Conservation (phyloP, 2,888 invertebrate genomes). For the Thymelicus lineola region DNA sequence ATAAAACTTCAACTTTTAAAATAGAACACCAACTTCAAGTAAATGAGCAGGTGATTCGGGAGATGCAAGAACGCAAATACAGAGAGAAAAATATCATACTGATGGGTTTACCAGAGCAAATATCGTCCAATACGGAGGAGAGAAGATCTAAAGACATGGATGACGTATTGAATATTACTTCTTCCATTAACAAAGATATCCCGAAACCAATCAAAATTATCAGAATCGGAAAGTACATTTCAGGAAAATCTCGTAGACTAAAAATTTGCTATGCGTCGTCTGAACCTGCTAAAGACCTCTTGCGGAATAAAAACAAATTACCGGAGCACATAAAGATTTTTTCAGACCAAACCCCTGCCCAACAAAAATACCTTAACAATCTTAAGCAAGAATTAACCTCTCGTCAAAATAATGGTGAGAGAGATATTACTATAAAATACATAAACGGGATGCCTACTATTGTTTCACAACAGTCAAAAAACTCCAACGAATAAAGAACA, state of each 20-base stretch:
- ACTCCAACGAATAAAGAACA: too few species aligned
- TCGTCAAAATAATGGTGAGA: slow-evolving; percentile 30
- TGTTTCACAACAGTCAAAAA: too few species aligned
- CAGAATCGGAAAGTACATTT: slow-evolving; percentile 33
- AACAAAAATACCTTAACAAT: slow-evolving; percentile 30
- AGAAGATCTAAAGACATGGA: slow-evolving; percentile 11
- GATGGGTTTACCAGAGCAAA: slow-evolving; percentile 28
- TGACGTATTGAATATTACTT: slow-evolving; percentile 22
- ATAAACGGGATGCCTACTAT: slow-evolving; percentile 36
- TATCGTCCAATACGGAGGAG: slow-evolving; percentile 6
- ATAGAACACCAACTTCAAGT: slow-evolving; percentile 10
- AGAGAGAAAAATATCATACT: slow-evolving; percentile 36
- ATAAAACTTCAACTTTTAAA: background rate
- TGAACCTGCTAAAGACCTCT: slow-evolving; percentile 23
- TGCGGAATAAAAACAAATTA: slow-evolving; percentile 30
- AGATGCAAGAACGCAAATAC: slow-evolving; percentile 37
- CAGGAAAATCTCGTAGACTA: slow-evolving; percentile 31
- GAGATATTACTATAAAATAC: slow-evolving; percentile 33
- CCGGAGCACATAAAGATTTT: slow-evolving; percentile 35
- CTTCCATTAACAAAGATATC: background rate
- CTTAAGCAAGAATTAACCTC: slow-evolving; percentile 26
- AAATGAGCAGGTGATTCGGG: slow-evolving; percentile 36
- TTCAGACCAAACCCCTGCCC: too few species aligned
- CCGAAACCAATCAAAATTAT: slow-evolving; percentile 31
- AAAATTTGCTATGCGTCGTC: slow-evolving; percentile 35